Percentiles rank a stretch among this genome's conserved stretches.
Evolutionary conservation across 2,113 vertebrate species (phyloP).

Genomic region (Coturnix japonica): DNA sequence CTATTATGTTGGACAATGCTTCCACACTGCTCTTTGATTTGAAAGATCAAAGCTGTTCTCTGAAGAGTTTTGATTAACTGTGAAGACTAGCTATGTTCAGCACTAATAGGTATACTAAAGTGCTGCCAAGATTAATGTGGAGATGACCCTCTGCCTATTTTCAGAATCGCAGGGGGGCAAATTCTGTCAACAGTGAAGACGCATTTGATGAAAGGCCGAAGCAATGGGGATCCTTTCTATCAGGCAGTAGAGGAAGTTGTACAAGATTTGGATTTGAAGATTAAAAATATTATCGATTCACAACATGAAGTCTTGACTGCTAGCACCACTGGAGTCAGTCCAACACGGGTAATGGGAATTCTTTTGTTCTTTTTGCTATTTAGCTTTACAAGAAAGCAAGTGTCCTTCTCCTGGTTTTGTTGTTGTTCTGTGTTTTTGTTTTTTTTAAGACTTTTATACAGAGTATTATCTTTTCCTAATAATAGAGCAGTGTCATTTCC

Average conservation of each 20-base stretch:
- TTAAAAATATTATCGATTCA: slow-evolving; percentile 83
- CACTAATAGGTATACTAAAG: slow-evolving; percentile 58
- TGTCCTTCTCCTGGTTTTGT: neutral
- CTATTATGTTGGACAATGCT: slow-evolving; percentile 32
- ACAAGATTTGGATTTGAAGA: slow-evolving; percentile 84
- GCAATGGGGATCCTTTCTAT: slow-evolving; percentile 80
- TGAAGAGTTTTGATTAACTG: slow-evolving; percentile 72
- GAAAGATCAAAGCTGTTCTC: slow-evolving; percentile 74
- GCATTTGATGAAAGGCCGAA: slow-evolving; percentile 86
- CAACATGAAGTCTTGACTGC: slow-evolving; percentile 68
- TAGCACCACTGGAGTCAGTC: slow-evolving; percentile 85
- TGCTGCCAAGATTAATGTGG: slow-evolving; percentile 67
- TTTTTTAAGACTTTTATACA: neutral
- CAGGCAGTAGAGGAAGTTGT: slow-evolving; percentile 82
- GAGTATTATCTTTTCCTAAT: slow-evolving; percentile 11
- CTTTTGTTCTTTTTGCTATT: slow-evolving; percentile 56
- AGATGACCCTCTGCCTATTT: slow-evolving; percentile 72
- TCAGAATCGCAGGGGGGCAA: slow-evolving; percentile 83
- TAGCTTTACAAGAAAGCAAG: slow-evolving; percentile 41
- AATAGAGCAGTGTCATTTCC: slow-evolving; percentile 22
- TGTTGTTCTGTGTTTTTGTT: neutral
- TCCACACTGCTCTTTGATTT: slow-evolving; percentile 64
- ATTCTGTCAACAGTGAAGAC: slow-evolving; percentile 87
- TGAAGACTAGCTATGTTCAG: slow-evolving; percentile 58
- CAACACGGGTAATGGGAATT: slow-evolving; percentile 86